Conservation (phyloP, 2,888 invertebrate genomes). For the Acronicta alni region DNA sequence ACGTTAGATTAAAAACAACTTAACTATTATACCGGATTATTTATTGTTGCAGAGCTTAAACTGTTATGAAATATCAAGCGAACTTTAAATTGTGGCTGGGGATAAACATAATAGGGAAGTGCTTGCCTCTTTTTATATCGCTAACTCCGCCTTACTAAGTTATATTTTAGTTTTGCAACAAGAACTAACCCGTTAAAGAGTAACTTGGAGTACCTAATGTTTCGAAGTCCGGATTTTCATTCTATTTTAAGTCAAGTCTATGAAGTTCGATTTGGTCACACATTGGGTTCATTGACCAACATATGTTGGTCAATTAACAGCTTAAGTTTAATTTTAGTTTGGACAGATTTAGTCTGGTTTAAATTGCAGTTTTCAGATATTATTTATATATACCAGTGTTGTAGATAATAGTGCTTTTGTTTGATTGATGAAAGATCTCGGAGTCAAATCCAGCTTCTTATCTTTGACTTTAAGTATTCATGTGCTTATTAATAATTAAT, state of each 20-base stretch:
- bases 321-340: not conserved
- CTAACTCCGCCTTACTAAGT: not conserved
- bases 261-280: not conserved
- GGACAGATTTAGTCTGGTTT: not conserved
- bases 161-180: not conserved
- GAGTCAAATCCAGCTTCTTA: no score
- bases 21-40: constrained; percentile 38
- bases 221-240: not conserved
- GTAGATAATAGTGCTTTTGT: no score
- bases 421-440: no score
- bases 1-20: constrained; percentile 23
- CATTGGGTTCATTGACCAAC: not conserved
- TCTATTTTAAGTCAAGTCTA: not conserved
- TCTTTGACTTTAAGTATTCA: no score
- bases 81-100: constrained; percentile 33
- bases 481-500: no score
- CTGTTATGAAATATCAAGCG: constrained; percentile 24
- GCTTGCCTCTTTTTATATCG: constrained; percentile 9
- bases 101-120: constrained; percentile 29
- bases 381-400: no score
- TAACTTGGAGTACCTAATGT: not conserved
- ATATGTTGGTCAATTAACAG: not conserved
- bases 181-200: not conserved
- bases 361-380: not conserved
- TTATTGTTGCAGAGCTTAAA: constrained; percentile 27